A percentile compares a stretch with the other conserved stretches of the same genome.
phyloP scores from a whole-genome alignment of 2,113 vertebrate species.

The Calypte anna region DNA sequence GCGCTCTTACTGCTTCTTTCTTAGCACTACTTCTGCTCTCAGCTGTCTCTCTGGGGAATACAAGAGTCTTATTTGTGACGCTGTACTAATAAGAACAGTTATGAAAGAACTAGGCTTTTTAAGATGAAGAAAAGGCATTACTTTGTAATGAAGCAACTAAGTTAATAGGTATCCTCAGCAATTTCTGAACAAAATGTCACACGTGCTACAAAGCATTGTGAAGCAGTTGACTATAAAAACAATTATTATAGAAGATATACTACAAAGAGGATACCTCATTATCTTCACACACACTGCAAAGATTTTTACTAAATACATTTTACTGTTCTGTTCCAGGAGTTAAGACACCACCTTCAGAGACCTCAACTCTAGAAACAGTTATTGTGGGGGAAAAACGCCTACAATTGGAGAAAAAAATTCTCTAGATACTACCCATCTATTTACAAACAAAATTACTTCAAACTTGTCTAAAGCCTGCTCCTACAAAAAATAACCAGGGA shows the following conservation, averaged over 20 bases:
- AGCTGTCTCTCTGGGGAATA: background rate
- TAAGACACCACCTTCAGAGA: background rate
- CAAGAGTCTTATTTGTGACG: background rate
- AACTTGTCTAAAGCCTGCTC: background rate
- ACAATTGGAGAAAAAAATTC: background rate
- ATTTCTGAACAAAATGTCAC: background rate
- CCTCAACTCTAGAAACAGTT: background rate
- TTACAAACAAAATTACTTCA: background rate
- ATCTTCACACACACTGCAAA: background rate
- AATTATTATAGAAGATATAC: background rate
- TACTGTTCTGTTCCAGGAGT: background rate
- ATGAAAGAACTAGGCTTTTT: background rate
- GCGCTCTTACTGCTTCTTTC: fast-evolving
- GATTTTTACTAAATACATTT: background rate
- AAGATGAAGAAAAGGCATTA: background rate
- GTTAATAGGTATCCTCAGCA: background rate
- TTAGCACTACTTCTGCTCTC: background rate
- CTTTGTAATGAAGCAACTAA: background rate
- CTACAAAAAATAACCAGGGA: background rate
- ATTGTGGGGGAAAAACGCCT: background rate
- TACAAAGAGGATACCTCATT: background rate
- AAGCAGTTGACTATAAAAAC: background rate
- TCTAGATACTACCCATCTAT: background rate
- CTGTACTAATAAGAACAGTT: background rate
- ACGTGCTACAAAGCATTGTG: background rate